phyloP scores from a whole-genome alignment of 2,888 invertebrate genomes.

The Caenorhabditis angaria region DNA sequence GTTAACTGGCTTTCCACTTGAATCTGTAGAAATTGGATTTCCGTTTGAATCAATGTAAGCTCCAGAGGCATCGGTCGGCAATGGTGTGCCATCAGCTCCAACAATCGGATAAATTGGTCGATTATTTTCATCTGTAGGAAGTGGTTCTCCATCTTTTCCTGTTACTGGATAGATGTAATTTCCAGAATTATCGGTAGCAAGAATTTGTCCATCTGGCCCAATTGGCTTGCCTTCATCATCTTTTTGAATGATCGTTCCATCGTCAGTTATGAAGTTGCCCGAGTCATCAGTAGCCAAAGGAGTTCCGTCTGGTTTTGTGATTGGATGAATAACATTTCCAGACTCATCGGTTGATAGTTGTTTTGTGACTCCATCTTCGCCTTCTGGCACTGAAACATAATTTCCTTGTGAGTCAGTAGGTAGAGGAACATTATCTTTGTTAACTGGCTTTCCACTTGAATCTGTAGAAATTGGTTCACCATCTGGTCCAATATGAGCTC shows the following conservation, averaged over 20 bases:
- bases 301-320: conserved; percentile 28
- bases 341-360: conserved; percentile 24
- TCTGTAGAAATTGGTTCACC: conserved; percentile 29
- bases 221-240: conserved; percentile 47
- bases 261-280: conserved; percentile 24
- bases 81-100: conserved; percentile 24
- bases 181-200: conserved; percentile 48
- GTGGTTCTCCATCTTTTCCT: conserved; percentile 37
- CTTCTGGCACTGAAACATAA: conserved; percentile 21
- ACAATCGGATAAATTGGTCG: conserved; percentile 26
- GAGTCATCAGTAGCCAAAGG: conserved; percentile 27
- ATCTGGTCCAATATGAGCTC: conserved; percentile 40
- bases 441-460: conserved; percentile 24
- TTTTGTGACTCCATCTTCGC: conserved; percentile 16
- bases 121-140: conserved; percentile 43
- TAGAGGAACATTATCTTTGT: conserved; percentile 37
- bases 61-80: conserved; percentile 41
- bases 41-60: conserved; percentile 40
- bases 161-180: conserved; percentile 47
- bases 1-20: conserved; percentile 22
- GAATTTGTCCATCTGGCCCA: conserved; percentile 23
- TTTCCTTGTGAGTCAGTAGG: conserved; percentile 30
- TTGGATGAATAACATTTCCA: conserved; percentile 31
- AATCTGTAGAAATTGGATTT: conserved; percentile 24
- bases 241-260: conserved; percentile 28